Percentiles rank a stretch among this genome's conserved stretches.
These are phyloP conservation scores for Aythya baeri DNA, from an alignment of 2,113 vertebrate species.

Conservation along the genomic window DNA sequence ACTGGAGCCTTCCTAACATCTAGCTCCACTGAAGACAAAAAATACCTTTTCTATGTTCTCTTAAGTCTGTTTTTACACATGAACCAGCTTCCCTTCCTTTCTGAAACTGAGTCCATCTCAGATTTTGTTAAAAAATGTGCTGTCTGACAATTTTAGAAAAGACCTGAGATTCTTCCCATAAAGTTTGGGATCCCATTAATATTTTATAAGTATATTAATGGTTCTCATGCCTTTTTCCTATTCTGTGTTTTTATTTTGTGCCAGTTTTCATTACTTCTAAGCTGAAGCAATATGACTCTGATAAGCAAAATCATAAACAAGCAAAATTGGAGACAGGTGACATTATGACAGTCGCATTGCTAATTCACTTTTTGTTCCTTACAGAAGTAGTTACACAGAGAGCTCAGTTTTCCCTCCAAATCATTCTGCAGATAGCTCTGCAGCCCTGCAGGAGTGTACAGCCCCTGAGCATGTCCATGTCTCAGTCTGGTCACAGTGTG, in stretches of 20 bases:
- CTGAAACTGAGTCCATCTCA: not conserved
- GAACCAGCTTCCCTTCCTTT: not conserved
- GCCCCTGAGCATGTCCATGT: not conserved
- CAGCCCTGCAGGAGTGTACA: not conserved
- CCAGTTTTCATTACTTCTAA: not conserved
- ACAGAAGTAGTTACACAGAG: not conserved
- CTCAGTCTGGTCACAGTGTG: not conserved
- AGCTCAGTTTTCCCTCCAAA: not conserved
- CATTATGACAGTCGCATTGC: fast-evolving
- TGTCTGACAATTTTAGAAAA: not conserved
- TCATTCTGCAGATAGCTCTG: not conserved
- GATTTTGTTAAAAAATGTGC: not conserved
- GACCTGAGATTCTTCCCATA: not conserved
- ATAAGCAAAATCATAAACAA: not conserved
- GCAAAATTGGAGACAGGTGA: not conserved
- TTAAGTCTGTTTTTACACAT: not conserved
- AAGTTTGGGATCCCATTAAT: not conserved
- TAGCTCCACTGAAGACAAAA: not conserved
- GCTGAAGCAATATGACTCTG: not conserved
- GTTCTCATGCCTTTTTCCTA: not conserved
- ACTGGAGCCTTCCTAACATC: not conserved
- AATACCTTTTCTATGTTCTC: not conserved
- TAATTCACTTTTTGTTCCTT: not conserved
- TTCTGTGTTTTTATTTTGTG: not conserved
- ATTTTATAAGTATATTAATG: not conserved